Conservation (phyloP, 1,140 invertebrate genomes). For the Ericerus pela region DNA sequence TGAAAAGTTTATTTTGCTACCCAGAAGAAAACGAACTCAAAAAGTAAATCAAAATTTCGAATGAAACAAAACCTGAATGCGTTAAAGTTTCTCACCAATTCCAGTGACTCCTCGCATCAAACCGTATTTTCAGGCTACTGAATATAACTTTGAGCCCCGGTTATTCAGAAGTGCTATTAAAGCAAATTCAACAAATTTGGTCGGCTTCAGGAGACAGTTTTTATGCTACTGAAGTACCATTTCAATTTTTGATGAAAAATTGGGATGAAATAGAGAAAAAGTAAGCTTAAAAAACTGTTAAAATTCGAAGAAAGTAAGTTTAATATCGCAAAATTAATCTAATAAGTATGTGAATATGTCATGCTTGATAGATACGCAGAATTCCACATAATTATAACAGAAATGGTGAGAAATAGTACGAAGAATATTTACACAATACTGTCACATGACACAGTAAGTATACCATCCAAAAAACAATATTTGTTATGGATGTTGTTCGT, state of each 20-base stretch:
- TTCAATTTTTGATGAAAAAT: neutral
- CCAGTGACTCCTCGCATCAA: neutral
- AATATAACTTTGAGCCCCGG: neutral
- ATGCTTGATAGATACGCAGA: too few relatives aligned
- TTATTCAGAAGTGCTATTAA: neutral
- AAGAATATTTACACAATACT: too few relatives aligned
- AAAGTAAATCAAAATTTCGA: too few relatives aligned
- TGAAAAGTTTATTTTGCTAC: conserved; percentile 7
- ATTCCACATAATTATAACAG: too few relatives aligned
- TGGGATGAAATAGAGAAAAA: neutral
- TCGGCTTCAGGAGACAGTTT: neutral
- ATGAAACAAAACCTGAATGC: neutral
- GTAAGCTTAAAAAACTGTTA: neutral
- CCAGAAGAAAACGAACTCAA: neutral
- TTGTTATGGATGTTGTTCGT: too few relatives aligned
- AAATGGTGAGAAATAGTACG: too few relatives aligned
- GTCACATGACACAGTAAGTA: too few relatives aligned
- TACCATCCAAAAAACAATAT: too few relatives aligned
- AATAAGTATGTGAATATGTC: too few relatives aligned
- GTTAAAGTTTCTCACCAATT: neutral
- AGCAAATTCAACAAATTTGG: neutral
- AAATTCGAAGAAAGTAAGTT: neutral
- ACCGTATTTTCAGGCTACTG: neutral
- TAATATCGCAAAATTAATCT: too few relatives aligned
- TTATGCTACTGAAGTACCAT: neutral